Evolutionary conservation across 2,888 invertebrate genomes (phyloP).

Genomic region (Nomada goodeniana): DNA sequence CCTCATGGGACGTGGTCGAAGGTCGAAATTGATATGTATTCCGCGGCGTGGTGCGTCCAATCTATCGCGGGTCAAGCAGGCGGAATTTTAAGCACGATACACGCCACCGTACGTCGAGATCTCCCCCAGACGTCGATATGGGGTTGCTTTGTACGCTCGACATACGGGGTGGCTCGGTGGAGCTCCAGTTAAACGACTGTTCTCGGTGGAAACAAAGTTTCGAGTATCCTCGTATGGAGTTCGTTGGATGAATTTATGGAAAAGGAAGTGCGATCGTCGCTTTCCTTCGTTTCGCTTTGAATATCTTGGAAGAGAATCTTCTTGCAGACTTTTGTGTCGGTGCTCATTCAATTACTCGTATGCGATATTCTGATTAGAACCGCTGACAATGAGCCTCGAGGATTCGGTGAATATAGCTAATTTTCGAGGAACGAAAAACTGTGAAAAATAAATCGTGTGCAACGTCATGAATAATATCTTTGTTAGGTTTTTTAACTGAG

Average conservation of each 20-base stretch:
- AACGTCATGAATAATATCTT: no score
- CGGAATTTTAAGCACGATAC: constrained; percentile 83
- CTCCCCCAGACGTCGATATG: constrained; percentile 20
- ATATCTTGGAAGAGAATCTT: no score
- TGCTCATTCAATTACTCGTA: no score
- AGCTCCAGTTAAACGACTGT: not conserved
- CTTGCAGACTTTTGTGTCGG: no score
- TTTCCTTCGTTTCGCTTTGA: no score
- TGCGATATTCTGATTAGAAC: no score
- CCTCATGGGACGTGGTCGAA: constrained; percentile 62
- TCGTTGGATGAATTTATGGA: not conserved
- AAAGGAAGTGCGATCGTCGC: no score
- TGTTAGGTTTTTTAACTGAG: no score
- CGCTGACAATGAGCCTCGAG: no score
- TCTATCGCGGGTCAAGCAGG: constrained; percentile 84
- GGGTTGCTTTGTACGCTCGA: constrained; percentile 16
- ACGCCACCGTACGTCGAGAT: constrained; percentile 44
- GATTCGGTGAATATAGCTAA: no score
- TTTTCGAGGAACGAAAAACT: no score
- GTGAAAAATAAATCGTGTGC: no score
- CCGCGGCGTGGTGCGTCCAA: constrained; percentile 81
- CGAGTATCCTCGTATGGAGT: not conserved
- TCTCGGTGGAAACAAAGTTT: not conserved
- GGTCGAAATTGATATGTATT: constrained; percentile 84
- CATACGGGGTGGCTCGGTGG: constrained; percentile 41